Base-by-base conservation (phyloP, 1,140 invertebrate species). In the Proctacanthus coquilletti region DNA sequence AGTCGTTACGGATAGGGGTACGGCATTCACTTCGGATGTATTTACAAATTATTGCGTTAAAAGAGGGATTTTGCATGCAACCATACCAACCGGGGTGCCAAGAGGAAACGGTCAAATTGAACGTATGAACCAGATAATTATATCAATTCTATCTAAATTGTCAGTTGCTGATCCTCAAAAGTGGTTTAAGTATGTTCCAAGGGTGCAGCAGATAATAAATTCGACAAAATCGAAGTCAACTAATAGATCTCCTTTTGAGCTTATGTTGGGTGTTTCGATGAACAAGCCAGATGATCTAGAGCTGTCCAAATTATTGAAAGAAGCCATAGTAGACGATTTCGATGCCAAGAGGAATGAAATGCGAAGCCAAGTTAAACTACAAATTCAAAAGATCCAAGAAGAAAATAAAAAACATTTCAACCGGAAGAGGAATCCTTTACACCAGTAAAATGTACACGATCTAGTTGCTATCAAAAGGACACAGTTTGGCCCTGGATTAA, bases 401-500 rank as follows among this genome's bases (percentile, higher is more conserved):
- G 49, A 53, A 43, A 59, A 60, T 38, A 42, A 39, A 21, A 37
- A 32, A 10, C 45, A 39, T 11, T 60, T 41, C 30, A 52, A 60
- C 38, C 44, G 43, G 34, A 51, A 48, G 30, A 41, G 52, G 20
- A 55, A 51, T 21, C 23, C 30, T 34, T 36, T 40, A 27, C 44
- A 10, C 14, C 34, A 36, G 13, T 61, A 61, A 39, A 38, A 50
- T 18, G 29, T 47, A 15, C 48, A 47, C 17, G 56, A 63, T 36
- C 21, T 56, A 30, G 57, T 62, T 9, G 56, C 53, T 9, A 61
- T 61, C 4, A 53, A 56, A 36, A 34, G 49, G 21, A 59, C 62
- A 0, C 56, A 62, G 18, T 55, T 55, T 41, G 41, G 44, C 5
- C 34, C 44, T 14, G 57, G 53, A 2, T 34, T 49, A 11, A 62